Conservation (phyloP, 2,113 vertebrate species). For the Tamias sibiricus region DNA sequence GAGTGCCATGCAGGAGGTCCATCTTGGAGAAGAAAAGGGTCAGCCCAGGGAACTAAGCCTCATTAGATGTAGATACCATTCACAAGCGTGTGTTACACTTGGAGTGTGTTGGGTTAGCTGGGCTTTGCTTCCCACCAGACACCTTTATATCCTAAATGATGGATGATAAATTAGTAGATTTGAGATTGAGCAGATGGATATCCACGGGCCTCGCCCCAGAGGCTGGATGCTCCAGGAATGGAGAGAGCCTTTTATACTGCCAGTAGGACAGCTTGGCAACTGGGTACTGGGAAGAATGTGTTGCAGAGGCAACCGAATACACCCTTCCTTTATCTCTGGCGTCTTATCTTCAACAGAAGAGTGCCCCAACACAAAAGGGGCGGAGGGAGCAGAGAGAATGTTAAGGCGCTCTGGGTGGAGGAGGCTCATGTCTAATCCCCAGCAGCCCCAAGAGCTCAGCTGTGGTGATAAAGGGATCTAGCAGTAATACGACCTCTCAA, state of each 20-base stretch:
- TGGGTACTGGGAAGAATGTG: background rate
- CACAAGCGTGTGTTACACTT: background rate
- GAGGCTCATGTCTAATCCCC: conserved; percentile 65
- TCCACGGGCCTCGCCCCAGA: background rate
- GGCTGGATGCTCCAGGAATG: background rate
- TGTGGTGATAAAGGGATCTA: conserved; percentile 69
- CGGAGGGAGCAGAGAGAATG: background rate
- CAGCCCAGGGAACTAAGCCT: background rate
- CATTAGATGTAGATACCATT: background rate
- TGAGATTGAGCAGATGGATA: background rate
- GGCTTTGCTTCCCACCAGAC: background rate
- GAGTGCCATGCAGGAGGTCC: background rate
- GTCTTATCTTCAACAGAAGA: conserved; percentile 70
- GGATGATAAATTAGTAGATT: too few relatives aligned
- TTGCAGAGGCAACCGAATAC: background rate
- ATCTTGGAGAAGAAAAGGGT: background rate
- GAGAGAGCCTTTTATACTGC: background rate
- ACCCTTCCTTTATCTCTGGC: background rate
- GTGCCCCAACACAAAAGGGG: background rate
- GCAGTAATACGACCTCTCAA: conserved; percentile 68
- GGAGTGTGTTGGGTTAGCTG: background rate
- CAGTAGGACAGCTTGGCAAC: background rate
- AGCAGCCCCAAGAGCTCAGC: conserved; percentile 48
- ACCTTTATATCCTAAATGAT: background rate
- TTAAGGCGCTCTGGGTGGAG: background rate